These are phyloP conservation scores for Octomys mimax DNA, from an alignment of 2,797 vertebrate species.

Conservation along the genomic window DNA sequence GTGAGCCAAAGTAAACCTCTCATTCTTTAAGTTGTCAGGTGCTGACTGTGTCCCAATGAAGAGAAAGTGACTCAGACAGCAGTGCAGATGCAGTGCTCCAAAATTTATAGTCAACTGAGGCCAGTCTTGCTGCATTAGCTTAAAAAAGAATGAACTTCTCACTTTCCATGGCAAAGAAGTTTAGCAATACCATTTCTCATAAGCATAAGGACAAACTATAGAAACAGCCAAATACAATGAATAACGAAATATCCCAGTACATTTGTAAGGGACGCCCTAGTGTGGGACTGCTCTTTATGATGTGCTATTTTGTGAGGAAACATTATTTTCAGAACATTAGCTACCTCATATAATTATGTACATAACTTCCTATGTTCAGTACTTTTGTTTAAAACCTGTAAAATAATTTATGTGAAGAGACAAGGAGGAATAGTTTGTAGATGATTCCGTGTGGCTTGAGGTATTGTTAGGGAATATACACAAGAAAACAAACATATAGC, in stretches of 20 bases:
- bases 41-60: neutral
- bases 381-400: neutral
- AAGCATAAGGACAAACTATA: neutral
- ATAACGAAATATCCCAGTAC: neutral
- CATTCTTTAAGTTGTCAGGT: neutral
- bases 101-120: neutral
- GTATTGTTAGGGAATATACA: neutral
- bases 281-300: no score
- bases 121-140: neutral
- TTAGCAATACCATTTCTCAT: neutral
- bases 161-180: neutral
- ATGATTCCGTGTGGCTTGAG: neutral
- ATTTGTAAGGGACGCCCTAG: neutral
- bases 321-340: neutral
- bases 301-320: neutral
- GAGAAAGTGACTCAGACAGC: neutral
- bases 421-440: neutral
- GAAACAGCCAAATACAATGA: neutral
- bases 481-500: neutral
- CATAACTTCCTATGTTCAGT: neutral
- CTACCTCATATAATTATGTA: neutral
- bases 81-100: neutral
- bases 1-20: neutral
- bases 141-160: neutral
- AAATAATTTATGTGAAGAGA: neutral